Evolutionary conservation across 2,797 vertebrate species (phyloP), one percentile per base, ranked within the genome.

Genomic region (Morelia viridis): DNA sequence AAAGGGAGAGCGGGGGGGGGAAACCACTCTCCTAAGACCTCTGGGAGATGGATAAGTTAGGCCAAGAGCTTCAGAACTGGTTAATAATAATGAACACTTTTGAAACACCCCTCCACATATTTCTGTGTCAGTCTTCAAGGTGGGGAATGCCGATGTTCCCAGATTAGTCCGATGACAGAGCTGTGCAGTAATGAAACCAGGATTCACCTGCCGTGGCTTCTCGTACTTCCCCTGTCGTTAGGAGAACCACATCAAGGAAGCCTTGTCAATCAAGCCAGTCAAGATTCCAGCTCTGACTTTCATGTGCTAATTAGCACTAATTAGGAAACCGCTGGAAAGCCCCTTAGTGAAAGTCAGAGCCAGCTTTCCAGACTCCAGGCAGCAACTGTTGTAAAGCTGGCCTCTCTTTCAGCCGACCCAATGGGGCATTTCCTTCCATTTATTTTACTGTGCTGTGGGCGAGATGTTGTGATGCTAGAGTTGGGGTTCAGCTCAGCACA

Each of bases 311-410:
- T 94, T 92, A 93, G 90, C 60, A 57, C 90, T 94, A 93, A 94
- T 94, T 92, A 76, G 87, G 85, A n/a, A 85, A 61, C 60, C 61
- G 90, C 90, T 83, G 31, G 89, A 89, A 92, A 92, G 89, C 92
- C 93, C 90, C 93, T 91, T 92, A 92, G 93, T 94, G 93, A 94
- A 94, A 93, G 85, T 90, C 86, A 90, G 92, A 85, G 87, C 94
- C 83, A 85, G 57, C 88, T 92, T 93, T 94, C 91, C 91, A 87
- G 93, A 94, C 89, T 93, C 93, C 89, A 86, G 90, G 90, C 85
- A 91, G 90, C 50, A 28, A 19, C 56, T 11, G 1, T 15, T 35
- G 22, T 0, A 24, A 41, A 35, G 35, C 71, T 41, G 71, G 71
- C 19, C 71, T 22, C 35, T 76, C 0, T 83, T 61, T 50, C 35